Evolutionary conservation across 1,140 invertebrate species (phyloP).

Genomic region (Heliconius congener): DNA sequence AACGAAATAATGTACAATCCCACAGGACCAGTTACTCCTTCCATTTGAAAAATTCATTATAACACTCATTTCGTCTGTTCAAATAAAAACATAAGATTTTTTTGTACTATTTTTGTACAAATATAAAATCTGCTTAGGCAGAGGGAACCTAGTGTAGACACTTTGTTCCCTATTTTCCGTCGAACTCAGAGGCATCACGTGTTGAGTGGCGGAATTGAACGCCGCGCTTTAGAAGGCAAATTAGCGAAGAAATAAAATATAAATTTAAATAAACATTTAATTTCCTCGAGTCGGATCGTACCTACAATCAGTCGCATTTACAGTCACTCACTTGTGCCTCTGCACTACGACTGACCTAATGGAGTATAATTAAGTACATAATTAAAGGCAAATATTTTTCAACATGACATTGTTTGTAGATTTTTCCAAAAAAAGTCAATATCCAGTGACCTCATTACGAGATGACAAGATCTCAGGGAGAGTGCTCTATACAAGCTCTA

Average conservation of each 20-base stretch:
- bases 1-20: constrained; percentile 17
- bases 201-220: no score
- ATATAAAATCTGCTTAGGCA: background rate
- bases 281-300: no score
- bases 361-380: background rate
- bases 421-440: background rate
- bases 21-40: constrained; percentile 9
- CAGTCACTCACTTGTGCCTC: no score
- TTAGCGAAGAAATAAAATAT: no score
- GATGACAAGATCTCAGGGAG: constrained; percentile 15
- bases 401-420: background rate
- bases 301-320: no score
- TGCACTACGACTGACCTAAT: no score
- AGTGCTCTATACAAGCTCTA: constrained; percentile 22
- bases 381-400: background rate
- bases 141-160: no score
- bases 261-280: no score
- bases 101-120: background rate
- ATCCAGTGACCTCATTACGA: constrained; percentile 16
- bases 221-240: no score
- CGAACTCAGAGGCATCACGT: no score
- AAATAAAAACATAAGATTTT: background rate
- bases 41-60: constrained; percentile 19
- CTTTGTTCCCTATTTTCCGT: no score
- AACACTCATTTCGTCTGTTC: background rate